Percentiles rank a stretch among this genome's conserved stretches.
Conservation (phyloP, 2,888 invertebrate species). For the Chalcosyrphus nemorum region DNA sequence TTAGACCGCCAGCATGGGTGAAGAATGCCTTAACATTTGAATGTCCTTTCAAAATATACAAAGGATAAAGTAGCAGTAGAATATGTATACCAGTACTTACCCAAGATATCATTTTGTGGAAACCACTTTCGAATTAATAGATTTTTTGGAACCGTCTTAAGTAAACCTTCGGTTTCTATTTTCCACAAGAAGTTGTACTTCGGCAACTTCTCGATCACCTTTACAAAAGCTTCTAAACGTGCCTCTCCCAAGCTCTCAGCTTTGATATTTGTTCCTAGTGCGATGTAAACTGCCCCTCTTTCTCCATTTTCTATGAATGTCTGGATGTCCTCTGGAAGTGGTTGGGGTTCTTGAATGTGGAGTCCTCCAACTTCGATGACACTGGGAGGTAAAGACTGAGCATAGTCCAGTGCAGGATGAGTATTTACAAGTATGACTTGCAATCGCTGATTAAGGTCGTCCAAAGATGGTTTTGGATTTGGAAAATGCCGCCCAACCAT, state of each 20-base stretch:
- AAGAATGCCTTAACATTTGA: constrained; percentile 74
- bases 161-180: constrained; percentile 71
- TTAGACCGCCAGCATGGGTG: constrained; percentile 74
- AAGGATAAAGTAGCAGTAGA: not conserved
- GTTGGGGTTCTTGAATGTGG: constrained; percentile 74
- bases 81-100: constrained; percentile 76
- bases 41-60: constrained; percentile 71
- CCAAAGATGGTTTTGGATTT: constrained; percentile 40
- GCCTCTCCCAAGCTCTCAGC: constrained; percentile 66
- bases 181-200: constrained; percentile 79
- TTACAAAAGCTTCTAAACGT: constrained; percentile 73
- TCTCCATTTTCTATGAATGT: constrained; percentile 74
- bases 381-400: constrained; percentile 75
- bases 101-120: constrained; percentile 83
- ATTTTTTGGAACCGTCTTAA: constrained; percentile 79
- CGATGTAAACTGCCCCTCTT: constrained; percentile 76
- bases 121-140: constrained; percentile 82
- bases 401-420: constrained; percentile 73
- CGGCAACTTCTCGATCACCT: constrained; percentile 75
- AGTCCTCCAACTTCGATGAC: constrained; percentile 76
- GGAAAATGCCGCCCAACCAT: constrained; percentile 36
- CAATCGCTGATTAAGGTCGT: constrained; percentile 63
- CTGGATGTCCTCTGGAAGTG: constrained; percentile 75
- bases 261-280: constrained; percentile 76
- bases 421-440: constrained; percentile 75